phyloP scores from a whole-genome alignment of 2,888 invertebrate genomes.

The Eucriotettix oculatus region DNA sequence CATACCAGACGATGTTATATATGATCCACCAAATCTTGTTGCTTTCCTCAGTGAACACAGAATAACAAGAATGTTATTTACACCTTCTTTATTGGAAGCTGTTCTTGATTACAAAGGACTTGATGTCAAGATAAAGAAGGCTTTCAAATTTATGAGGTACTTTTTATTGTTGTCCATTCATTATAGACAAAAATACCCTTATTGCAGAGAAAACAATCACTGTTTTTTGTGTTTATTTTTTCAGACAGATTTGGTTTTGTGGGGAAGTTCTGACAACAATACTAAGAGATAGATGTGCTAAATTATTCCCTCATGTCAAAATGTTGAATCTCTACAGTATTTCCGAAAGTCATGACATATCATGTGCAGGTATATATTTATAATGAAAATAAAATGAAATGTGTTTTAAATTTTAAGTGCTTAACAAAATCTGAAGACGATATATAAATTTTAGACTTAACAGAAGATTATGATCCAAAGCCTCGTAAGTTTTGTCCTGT shows the following conservation, averaged over 20 bases:
- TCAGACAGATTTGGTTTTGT: slow-evolving; percentile 17
- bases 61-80: slow-evolving; percentile 18
- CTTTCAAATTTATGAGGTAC: slow-evolving; percentile 13
- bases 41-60: slow-evolving; percentile 13
- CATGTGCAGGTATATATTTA: slow-evolving; percentile 14
- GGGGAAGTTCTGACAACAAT: slow-evolving; percentile 18
- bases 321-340: slow-evolving; percentile 18
- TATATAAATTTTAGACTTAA: slow-evolving; percentile 11
- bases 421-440: not conserved
- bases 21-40: slow-evolving; percentile 16
- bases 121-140: slow-evolving; percentile 8
- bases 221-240: not conserved
- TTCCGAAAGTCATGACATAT: slow-evolving; percentile 18
- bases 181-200: not conserved
- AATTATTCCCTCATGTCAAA: slow-evolving; percentile 14
- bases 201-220: not conserved
- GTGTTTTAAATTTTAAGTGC: not conserved
- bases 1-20: slow-evolving; percentile 17
- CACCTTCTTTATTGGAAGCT: slow-evolving; percentile 17
- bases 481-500: slow-evolving; percentile 16
- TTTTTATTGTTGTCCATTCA: not conserved
- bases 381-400: not conserved
- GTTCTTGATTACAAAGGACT: slow-evolving; percentile 15
- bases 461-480: slow-evolving; percentile 6
- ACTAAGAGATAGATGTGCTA: slow-evolving; percentile 14